phyloP scores from a whole-genome alignment of 2,113 vertebrate species.

The Trachemys scripta region DNA sequence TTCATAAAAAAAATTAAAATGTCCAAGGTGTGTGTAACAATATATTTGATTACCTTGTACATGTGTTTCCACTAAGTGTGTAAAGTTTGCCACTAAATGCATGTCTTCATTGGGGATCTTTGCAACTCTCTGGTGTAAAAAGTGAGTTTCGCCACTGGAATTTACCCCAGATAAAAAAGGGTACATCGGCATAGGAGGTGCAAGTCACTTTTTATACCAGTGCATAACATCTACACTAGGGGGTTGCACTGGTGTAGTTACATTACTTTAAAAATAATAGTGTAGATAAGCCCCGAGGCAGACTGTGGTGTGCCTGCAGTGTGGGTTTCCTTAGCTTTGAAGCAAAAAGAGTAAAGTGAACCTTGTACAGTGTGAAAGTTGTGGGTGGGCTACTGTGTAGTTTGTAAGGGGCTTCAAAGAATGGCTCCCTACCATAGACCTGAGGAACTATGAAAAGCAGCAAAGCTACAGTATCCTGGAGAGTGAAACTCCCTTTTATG shows the following conservation, averaged over 20 bases:
- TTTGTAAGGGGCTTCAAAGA: constrained; percentile 32
- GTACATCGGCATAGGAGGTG: neutral
- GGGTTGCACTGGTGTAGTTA: neutral
- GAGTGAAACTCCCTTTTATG: neutral
- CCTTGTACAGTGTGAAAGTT: neutral
- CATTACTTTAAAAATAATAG: neutral
- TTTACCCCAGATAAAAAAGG: neutral
- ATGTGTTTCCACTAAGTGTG: neutral
- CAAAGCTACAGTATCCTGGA: constrained; percentile 7
- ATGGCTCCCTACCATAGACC: neutral
- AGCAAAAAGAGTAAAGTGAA: neutral
- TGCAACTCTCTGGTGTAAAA: neutral
- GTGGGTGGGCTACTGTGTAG: neutral
- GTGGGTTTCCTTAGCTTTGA: neutral
- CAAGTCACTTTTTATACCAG: neutral
- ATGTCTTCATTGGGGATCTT: neutral
- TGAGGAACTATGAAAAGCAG: neutral
- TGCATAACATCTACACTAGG: neutral
- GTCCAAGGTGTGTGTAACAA: neutral
- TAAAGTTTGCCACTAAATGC: neutral
- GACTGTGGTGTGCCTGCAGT: neutral
- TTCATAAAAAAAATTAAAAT: neutral
- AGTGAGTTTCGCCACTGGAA: accelerated
- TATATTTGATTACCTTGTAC: neutral
- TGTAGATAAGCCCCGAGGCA: neutral